A percentile compares a stretch with the other conserved stretches of the same genome.
These are phyloP conservation scores for Erebia epiphron DNA, from an alignment of 2,888 invertebrate genomes.

Conservation along the genomic window DNA sequence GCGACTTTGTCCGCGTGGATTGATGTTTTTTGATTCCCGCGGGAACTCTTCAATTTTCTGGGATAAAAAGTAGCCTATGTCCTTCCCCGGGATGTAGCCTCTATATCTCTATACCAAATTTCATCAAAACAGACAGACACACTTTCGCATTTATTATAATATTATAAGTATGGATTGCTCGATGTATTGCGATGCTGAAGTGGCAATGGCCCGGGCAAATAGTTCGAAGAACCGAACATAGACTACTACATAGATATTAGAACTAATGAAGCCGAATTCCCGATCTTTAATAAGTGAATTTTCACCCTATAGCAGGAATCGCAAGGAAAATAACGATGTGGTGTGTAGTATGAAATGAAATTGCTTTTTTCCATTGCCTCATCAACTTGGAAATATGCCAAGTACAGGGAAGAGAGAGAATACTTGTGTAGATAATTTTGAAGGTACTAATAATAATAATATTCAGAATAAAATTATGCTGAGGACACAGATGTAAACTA, in stretches of 20 bases:
- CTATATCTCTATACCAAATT: too few relatives aligned
- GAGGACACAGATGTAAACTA: background rate
- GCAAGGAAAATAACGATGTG: background rate
- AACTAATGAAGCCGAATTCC: background rate
- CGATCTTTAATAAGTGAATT: background rate
- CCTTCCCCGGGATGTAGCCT: too few relatives aligned
- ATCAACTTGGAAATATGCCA: slow-evolving; percentile 8
- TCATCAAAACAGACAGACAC: too few relatives aligned
- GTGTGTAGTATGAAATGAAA: slow-evolving; percentile 4
- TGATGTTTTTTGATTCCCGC: too few relatives aligned
- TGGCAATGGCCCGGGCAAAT: too few relatives aligned
- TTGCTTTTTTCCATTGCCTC: slow-evolving; percentile 1
- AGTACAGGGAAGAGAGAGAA: background rate
- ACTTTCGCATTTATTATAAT: too few relatives aligned
- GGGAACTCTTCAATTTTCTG: too few relatives aligned
- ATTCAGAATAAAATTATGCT: slow-evolving; percentile 6
- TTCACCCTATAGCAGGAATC: background rate
- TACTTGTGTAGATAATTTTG: background rate
- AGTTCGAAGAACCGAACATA: background rate
- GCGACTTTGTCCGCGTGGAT: too few relatives aligned
- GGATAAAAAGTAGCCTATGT: too few relatives aligned
- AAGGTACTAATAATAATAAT: background rate
- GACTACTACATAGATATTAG: background rate
- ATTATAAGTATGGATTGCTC: too few relatives aligned
- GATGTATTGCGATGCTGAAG: too few relatives aligned